Conservation (phyloP, 2,113 vertebrate species). For the Caretta caretta region DNA sequence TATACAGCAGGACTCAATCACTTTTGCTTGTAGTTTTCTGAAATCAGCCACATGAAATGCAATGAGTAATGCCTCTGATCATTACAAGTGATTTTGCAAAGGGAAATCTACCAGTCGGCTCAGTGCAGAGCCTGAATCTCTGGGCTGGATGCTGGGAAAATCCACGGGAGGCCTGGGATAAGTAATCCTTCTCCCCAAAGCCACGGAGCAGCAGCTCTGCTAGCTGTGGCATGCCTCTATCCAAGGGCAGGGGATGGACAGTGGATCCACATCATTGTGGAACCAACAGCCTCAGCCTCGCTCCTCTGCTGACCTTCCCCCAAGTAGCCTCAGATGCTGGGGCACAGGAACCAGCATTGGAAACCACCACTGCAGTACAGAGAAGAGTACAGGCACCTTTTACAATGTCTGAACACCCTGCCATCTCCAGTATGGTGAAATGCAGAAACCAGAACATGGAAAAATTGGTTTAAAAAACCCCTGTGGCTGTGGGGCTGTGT, state of each 20-base stretch:
- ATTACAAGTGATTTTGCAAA: not conserved
- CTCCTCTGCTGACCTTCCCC: not conserved
- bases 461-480: constrained; percentile 16
- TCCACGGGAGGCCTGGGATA: constrained; percentile 48
- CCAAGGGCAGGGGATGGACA: constrained; percentile 4
- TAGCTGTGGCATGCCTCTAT: constrained; percentile 41
- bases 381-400: not conserved
- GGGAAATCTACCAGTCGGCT: constrained; percentile 57
- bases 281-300: constrained; percentile 28
- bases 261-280: constrained; percentile 44
- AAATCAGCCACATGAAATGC: not conserved
- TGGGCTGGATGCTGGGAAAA: constrained; percentile 11
- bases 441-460: not conserved
- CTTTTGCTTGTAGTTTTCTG: not conserved
- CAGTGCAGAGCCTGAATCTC: not conserved
- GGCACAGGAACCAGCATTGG: constrained; percentile 24
- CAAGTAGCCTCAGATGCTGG: not conserved
- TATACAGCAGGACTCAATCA: not conserved
- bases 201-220: not conserved
- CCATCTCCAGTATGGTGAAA: constrained; percentile 6
- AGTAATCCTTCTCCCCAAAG: constrained; percentile 31
- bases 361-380: not conserved
- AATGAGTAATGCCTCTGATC: not conserved
- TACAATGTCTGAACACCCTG: not conserved
- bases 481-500: not conserved